These are phyloP conservation scores for Rhinophrynus dorsalis DNA, from an alignment of 2,797 vertebrate species.

Conservation along the genomic window DNA sequence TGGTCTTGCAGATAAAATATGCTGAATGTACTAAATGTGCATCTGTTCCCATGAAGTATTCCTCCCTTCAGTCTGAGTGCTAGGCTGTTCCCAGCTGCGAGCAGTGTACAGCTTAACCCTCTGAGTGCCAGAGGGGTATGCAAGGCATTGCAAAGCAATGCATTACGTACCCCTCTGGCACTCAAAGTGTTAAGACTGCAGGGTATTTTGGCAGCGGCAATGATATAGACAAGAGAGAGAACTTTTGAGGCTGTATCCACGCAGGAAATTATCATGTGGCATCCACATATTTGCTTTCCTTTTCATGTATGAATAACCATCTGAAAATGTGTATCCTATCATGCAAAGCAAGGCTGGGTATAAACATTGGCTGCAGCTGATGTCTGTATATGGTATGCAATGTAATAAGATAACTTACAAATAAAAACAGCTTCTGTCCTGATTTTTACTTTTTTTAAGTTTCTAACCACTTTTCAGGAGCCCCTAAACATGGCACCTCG, in stretches of 20 bases:
- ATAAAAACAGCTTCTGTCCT: too few relatives aligned
- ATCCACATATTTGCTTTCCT: background rate
- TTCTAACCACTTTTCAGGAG: too few relatives aligned
- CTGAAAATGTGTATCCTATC: background rate
- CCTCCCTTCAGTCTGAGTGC: conserved; percentile 27
- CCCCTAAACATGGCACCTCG: too few relatives aligned
- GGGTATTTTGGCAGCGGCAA: conserved; percentile 17
- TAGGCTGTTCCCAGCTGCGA: conserved; percentile 20
- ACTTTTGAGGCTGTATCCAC: conserved; percentile 19
- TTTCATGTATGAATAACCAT: conserved; percentile 4
- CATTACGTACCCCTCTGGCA: too few relatives aligned
- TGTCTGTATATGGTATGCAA: too few relatives aligned
- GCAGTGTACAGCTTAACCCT: conserved; percentile 3
- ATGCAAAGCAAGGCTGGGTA: background rate
- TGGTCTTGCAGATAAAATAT: conserved; percentile 37
- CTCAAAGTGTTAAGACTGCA: conserved; percentile 21
- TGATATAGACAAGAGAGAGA: conserved; percentile 2
- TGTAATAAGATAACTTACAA: too few relatives aligned
- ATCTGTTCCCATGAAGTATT: conserved; percentile 38
- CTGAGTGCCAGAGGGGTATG: too few relatives aligned
- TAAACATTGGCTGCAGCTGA: background rate
- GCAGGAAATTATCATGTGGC: conserved; percentile 28
- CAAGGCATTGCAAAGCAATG: too few relatives aligned
- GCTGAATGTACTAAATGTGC: conserved; percentile 16
- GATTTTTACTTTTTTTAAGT: too few relatives aligned